Percentiles rank a stretch among this genome's conserved stretches.
phyloP scores from a whole-genome alignment of 2,888 invertebrate genomes.

The Lepetodrilus schrolli region DNA sequence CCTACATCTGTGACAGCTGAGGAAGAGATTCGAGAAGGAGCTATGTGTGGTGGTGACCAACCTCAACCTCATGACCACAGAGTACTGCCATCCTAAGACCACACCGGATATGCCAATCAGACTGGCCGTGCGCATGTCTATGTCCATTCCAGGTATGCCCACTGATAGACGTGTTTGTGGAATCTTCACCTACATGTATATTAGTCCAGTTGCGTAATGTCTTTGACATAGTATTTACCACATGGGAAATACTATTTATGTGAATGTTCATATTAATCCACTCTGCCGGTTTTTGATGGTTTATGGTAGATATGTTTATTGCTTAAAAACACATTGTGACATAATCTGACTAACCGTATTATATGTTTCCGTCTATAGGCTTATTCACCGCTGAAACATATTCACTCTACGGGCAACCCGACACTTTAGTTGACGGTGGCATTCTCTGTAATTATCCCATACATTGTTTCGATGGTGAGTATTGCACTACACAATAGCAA shows the following conservation, averaged over 20 bases:
- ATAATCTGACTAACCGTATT: too few species aligned
- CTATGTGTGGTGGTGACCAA: slow-evolving; percentile 72
- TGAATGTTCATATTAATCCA: too few species aligned
- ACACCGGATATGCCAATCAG: slow-evolving; percentile 71
- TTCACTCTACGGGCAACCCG: slow-evolving; percentile 40
- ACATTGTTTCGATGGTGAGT: slow-evolving; percentile 65
- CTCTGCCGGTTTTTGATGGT: too few species aligned
- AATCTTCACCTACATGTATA: too few species aligned
- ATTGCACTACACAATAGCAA: not conserved
- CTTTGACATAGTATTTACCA: too few species aligned
- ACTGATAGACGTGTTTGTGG: not conserved
- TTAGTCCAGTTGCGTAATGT: too few species aligned
- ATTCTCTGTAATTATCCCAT: slow-evolving; percentile 65
- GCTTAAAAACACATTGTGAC: too few species aligned
- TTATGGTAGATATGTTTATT: too few species aligned
- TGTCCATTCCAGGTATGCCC: slow-evolving; percentile 68
- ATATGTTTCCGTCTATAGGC: slow-evolving; percentile 34
- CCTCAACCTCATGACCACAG: slow-evolving; percentile 67
- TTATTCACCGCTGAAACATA: slow-evolving; percentile 42
- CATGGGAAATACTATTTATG: too few species aligned
- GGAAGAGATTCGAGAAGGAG: slow-evolving; percentile 59
- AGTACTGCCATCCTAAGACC: slow-evolving; percentile 73
- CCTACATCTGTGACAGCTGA: too few species aligned
- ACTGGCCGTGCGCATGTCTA: slow-evolving; percentile 71
- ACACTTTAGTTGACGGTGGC: slow-evolving; percentile 63